These are phyloP conservation scores for Eupeodes latifasciatus DNA, from an alignment of 2,888 invertebrate species.

Conservation along the genomic window DNA sequence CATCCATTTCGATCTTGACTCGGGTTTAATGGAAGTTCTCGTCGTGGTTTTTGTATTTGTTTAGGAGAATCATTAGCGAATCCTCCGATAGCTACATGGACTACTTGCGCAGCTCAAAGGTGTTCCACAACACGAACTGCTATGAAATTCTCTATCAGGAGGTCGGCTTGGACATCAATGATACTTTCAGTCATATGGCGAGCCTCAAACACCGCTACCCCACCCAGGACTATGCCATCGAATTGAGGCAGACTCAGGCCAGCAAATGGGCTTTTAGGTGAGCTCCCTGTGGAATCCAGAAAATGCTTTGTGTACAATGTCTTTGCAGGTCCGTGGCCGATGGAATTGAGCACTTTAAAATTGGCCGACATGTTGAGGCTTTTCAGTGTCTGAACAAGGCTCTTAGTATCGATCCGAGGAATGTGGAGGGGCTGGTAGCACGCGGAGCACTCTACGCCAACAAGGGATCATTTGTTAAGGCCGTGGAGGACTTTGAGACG, in stretches of 20 bases:
- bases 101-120: conserved; percentile 92
- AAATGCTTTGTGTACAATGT: conserved; percentile 63
- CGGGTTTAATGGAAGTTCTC: neutral
- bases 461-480: conserved; percentile 96
- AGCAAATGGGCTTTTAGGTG: conserved; percentile 95
- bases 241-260: conserved; percentile 94
- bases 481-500: conserved; percentile 96
- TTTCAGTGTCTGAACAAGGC: conserved; percentile 97
- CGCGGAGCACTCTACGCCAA: conserved; percentile 97
- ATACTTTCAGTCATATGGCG: conserved; percentile 81
- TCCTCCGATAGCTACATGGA: conserved; percentile 80
- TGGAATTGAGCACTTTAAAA: conserved; percentile 97
- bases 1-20: conserved; percentile 68
- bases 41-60: neutral
- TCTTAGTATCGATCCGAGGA: conserved; percentile 94
- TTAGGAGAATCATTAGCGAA: conserved; percentile 49
- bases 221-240: conserved; percentile 91
- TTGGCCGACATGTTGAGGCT: conserved; percentile 96
- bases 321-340: conserved; percentile 91
- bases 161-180: conserved; percentile 84
- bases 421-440: conserved; percentile 96
- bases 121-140: conserved; percentile 95
- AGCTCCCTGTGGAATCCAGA: conserved; percentile 53
- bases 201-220: conserved; percentile 89
- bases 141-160: conserved; percentile 92